phyloP scores from a whole-genome alignment of 2,888 invertebrate genomes.

The Emesis russula region DNA sequence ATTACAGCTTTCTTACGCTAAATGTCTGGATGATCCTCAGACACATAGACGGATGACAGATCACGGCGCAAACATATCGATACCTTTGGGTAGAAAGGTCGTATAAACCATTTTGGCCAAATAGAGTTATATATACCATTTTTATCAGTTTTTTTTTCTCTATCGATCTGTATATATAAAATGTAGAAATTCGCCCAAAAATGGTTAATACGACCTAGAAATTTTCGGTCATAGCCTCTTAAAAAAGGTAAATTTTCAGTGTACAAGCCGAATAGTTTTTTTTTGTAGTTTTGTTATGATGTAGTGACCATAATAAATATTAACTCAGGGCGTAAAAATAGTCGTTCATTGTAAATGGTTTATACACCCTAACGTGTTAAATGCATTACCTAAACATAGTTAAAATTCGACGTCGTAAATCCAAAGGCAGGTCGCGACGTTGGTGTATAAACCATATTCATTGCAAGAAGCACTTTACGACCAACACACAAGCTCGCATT shows the following conservation, averaged over 20 bases:
- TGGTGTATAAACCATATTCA: constrained; percentile 16
- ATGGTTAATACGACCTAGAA: constrained; percentile 35
- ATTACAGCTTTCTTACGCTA: too few species aligned
- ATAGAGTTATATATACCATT: constrained; percentile 22
- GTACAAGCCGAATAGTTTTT: constrained; percentile 31
- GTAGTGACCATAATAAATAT: background rate
- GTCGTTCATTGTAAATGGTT: too few species aligned
- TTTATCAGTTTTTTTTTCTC: constrained; percentile 37
- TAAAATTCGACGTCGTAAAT: too few species aligned
- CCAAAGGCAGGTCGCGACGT: too few species aligned
- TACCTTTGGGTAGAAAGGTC: constrained; percentile 34
- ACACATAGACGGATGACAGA: too few species aligned
- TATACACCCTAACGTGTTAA: too few species aligned
- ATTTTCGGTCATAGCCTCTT: constrained; percentile 41
- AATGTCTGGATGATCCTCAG: too few species aligned
- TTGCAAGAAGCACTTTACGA: constrained; percentile 54
- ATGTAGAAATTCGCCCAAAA: constrained; percentile 39
- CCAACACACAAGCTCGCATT: constrained; percentile 41
- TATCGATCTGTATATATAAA: constrained; percentile 36
- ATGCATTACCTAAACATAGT: too few species aligned
- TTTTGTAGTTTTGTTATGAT: background rate
- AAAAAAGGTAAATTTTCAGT: constrained; percentile 41
- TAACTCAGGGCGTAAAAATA: background rate
- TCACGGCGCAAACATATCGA: too few species aligned
- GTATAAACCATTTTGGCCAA: constrained; percentile 39